Conservation (phyloP, 2,888 invertebrate species). For the Agapostemon virescens region DNA sequence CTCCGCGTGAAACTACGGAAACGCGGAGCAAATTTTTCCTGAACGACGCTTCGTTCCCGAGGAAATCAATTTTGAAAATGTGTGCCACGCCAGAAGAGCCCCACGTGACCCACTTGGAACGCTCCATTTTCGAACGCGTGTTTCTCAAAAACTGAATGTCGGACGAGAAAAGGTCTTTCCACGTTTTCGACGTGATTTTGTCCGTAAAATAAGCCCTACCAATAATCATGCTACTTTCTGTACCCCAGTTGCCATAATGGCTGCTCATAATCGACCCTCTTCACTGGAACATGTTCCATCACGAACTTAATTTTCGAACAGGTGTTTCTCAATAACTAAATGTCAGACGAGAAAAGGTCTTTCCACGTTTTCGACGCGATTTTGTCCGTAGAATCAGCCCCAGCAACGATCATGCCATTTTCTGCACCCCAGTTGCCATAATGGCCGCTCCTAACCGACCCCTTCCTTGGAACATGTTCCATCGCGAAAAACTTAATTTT, state of each 20-base stretch:
- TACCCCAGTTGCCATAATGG: background rate
- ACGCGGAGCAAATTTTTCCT: slow-evolving; percentile 2
- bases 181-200: background rate
- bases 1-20: background rate
- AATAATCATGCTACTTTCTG: background rate
- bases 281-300: background rate
- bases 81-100: background rate
- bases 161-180: background rate
- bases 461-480: background rate
- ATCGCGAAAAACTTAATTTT: background rate
- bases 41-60: background rate
- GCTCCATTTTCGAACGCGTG: background rate
- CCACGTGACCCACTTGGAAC: slow-evolving; percentile 4
- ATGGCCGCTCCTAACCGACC: background rate
- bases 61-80: slow-evolving; percentile 10
- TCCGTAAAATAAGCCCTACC: background rate
- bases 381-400: background rate
- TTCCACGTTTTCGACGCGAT: background rate
- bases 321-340: background rate
- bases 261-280: background rate
- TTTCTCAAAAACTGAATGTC: background rate
- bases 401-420: background rate
- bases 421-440: background rate
- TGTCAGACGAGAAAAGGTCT: background rate
- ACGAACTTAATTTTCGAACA: background rate